Conservation (phyloP, 2,113 vertebrate species). For the Hassar affinis region DNA sequence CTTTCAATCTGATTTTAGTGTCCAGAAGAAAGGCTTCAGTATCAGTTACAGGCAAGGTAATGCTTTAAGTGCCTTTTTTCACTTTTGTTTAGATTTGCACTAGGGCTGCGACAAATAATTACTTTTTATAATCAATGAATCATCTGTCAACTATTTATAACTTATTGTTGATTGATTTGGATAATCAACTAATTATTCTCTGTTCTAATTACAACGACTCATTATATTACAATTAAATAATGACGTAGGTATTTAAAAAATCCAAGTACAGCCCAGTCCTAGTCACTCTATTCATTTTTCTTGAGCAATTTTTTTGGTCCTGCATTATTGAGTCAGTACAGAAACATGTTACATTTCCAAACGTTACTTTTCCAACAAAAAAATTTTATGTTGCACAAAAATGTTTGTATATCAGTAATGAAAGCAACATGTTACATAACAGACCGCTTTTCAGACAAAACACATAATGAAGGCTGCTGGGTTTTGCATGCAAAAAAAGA, state of each 20-base stretch:
- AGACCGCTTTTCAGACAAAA: no score
- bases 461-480: no score
- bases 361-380: no score
- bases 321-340: no score
- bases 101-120: slow-evolving; percentile 6
- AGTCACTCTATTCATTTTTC: no score
- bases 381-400: no score
- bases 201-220: not conserved
- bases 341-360: no score
- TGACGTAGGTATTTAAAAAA: not conserved
- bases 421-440: no score
- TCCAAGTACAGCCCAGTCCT: no score
- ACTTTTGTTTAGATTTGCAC: not conserved
- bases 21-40: slow-evolving; percentile 94
- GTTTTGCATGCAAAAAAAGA: no score
- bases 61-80: slow-evolving; percentile 53
- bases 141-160: not conserved
- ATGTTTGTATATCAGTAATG: no score
- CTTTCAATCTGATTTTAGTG: slow-evolving; percentile 93
- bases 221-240: not conserved
- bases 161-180: not conserved
- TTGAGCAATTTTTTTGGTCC: no score
- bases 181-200: not conserved
- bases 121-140: not conserved
- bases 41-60: slow-evolving; percentile 84